Evolutionary conservation across 2,113 vertebrate genomes (phyloP), one percentile per base, ranked within the genome.

Genomic region (Echinops telfairi): DNA sequence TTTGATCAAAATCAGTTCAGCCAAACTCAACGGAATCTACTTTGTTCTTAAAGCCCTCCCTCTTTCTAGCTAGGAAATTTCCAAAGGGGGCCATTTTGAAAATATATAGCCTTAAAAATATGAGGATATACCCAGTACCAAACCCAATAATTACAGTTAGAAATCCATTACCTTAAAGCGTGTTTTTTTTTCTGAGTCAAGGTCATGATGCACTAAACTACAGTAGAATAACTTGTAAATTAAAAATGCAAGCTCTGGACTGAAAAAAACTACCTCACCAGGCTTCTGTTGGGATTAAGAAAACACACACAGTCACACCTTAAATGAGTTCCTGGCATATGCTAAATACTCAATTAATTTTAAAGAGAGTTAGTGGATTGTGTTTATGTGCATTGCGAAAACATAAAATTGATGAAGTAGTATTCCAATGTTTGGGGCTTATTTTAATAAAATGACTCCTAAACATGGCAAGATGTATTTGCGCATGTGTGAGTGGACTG

Each of bases 61-160:
- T 95, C 47, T 75, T 88, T 6, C 31, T n/a, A 81, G 25, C 66
- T 33, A 86, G 6, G 81, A 91, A 77, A 91, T 78, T 36, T 43
- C 6, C 47, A 64, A 47, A 12, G 40, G 8, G 58, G 2, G 27
- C 40, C 57, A 31, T 83, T 87, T 33, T 66, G 40, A 47, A 78
- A 78, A 53, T 1, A 15, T 8, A 27, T 36, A 33, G 58, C 25
- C 7, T 0, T 83, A 71, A 94, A 96, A 94, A 90, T 60, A 90
- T 81, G 71, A 16, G 8, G 73, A 23, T 96, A 47, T 38, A 40
- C 78, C 92, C 90, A 93, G 90, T 93, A 93, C 91, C 93, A 96
- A 97, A 89, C 0, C 92, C 82, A 97, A 79, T n/a, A 7, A 76
- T 23, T 90, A 23, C 76, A 40, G 2, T 86, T 84, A 33, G 83